Base-by-base conservation (phyloP, 2,797 vertebrate species). In the Paratrypauchen microcephalus region DNA sequence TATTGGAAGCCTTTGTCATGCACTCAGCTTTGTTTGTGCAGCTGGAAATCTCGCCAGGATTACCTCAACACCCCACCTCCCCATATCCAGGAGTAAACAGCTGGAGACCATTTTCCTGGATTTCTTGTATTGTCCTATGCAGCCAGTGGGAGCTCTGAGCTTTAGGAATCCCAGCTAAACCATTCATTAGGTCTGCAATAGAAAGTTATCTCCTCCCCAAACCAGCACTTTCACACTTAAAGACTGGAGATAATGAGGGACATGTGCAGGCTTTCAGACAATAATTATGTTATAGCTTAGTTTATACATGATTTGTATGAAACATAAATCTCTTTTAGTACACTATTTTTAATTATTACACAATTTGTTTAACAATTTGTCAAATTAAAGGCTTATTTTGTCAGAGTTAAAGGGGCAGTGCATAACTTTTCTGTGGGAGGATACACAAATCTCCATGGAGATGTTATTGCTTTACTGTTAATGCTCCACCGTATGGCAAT, bases 21-120 rank as follows among this genome's bases (percentile, higher is more conserved):
- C 78, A 75, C 50, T 66, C 71, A 73, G 83, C 88, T 92, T 93
- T 93, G 89, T 94, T 94, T 93, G 92, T 91, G 90, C 92, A 93
- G 92, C 92, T 94, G 93, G 87, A 91, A 83, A 89, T 79, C 84
- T 86, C 85, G 56, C 54, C 77, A 70, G 80, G 75, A 87, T 88
- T 83, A 86, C 89, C 83, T 82, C 74, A 82, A 72, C 78, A 85
- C 70, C 79, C 74, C 72, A 81, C 78, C 70, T 73, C 73, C 74
- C 52, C 52, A 83, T 75, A 86, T 82, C 82, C 84, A 81, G 66
- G 71, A 86, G 79, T 78, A 71, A 78, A 72, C 80, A 71, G 28
- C 80, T 74, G 28, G 70, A 87, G 76, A 86, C 62, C 24, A 54
- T 81, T 80, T 87, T 79, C 76, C 79, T 83, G 75, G 80, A 76